Evolutionary conservation across 2,888 invertebrate genomes (phyloP).

Genomic region (Drosophila austrosaltans): DNA sequence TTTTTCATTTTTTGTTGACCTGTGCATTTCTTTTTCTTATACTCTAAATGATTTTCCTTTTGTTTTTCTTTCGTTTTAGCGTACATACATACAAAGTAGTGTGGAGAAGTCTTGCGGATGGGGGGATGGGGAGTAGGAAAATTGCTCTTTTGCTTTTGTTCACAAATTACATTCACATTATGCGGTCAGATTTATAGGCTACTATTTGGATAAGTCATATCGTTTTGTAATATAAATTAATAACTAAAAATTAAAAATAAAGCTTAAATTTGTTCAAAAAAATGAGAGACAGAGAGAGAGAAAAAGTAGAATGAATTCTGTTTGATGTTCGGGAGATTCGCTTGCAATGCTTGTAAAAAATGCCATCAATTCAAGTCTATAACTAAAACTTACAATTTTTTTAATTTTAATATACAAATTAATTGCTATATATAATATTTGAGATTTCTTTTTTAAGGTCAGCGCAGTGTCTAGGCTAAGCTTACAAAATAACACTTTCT

Average conservation of each 20-base stretch:
- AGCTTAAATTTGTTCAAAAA: slow-evolving; percentile 66
- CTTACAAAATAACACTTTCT: slow-evolving; percentile 55
- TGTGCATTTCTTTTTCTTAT: slow-evolving; percentile 6
- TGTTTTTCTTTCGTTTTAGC: slow-evolving; percentile 20
- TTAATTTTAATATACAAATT: slow-evolving; percentile 64
- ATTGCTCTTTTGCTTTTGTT: slow-evolving; percentile 23
- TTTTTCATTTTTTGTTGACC: background rate
- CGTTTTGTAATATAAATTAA: slow-evolving; percentile 50
- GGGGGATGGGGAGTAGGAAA: background rate
- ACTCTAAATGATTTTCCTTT: background rate
- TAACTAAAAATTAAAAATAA: slow-evolving; percentile 55
- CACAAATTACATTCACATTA: slow-evolving; percentile 52
- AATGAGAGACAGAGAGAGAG: background rate
- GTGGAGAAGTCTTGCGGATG: background rate
- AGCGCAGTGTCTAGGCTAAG: slow-evolving; percentile 49
- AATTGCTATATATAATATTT: slow-evolving; percentile 47
- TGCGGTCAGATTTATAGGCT: slow-evolving; percentile 53
- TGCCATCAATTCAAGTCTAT: slow-evolving; percentile 9
- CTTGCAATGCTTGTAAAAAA: slow-evolving; percentile 35
- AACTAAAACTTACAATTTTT: slow-evolving; percentile 7
- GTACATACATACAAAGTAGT: slow-evolving; percentile 53
- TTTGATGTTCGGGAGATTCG: slow-evolving; percentile 54
- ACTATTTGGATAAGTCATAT: slow-evolving; percentile 74
- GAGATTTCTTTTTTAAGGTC: slow-evolving; percentile 37
- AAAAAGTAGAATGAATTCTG: background rate